phyloP scores from a whole-genome alignment of 2,888 invertebrate species.

The Ethmia dodecea region DNA sequence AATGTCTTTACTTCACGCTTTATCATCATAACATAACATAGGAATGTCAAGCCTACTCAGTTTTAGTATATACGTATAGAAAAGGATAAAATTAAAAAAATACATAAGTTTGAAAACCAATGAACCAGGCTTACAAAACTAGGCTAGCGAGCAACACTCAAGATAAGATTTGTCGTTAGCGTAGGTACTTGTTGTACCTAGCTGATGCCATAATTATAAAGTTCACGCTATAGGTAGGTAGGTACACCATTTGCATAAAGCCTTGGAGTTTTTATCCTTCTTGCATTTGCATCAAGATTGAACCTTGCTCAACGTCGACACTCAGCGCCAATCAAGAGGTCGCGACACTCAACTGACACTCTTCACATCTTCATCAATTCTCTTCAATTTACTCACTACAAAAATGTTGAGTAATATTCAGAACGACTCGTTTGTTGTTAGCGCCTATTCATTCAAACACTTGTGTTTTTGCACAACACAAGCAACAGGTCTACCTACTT shows the following conservation, averaged over 20 bases:
- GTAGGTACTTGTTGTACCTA: too few relatives aligned
- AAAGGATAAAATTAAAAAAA: too few relatives aligned
- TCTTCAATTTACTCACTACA: constrained; percentile 42
- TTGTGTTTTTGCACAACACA: constrained; percentile 15
- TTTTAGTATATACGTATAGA: too few relatives aligned
- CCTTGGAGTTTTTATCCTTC: constrained; percentile 18
- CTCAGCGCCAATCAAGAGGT: constrained; percentile 53
- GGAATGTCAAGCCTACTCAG: too few relatives aligned
- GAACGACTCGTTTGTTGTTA: constrained; percentile 33
- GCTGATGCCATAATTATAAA: constrained; percentile 9
- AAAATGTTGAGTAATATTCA: constrained; percentile 33
- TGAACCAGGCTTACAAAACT: too few relatives aligned
- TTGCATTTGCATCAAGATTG: constrained; percentile 17
- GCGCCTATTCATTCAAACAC: constrained; percentile 29
- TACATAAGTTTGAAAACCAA: too few relatives aligned
- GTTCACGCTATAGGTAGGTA: constrained; percentile 5
- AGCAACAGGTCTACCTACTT: not conserved
- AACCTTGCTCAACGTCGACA: constrained; percentile 29
- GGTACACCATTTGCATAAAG: constrained; percentile 8
- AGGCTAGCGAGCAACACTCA: too few relatives aligned
- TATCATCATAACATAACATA: too few relatives aligned
- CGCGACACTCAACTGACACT: constrained; percentile 44
- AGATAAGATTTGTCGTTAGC: too few relatives aligned
- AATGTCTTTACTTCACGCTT: too few relatives aligned
- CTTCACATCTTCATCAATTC: constrained; percentile 50